Base-by-base conservation (phyloP, 1,140 invertebrate genomes). In the Drosophila ercepeae region DNA sequence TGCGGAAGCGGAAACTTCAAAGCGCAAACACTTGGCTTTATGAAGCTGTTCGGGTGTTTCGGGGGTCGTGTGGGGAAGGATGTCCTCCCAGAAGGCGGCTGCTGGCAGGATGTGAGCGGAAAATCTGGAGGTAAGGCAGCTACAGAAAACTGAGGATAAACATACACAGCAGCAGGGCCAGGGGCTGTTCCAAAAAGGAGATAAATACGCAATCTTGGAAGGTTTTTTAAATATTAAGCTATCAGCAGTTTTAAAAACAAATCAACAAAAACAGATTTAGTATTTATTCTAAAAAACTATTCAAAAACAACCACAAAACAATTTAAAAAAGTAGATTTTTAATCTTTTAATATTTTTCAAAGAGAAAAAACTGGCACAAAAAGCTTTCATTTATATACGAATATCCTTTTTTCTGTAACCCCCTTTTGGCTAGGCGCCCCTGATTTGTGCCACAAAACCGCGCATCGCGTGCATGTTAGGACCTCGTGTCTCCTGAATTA, bases 1-100 rank as follows among this genome's bases (percentile, higher is more conserved):
- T 65, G 77, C 77, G 81, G 82, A 86, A 88, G 68, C 81, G 82
- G 77, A 86, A 86, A 86, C 81, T 88, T 86, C 81, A 86, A 86
- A 86, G 81, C 76, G 57, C 64, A 73, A 79, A 73, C 81, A 88
- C 82, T 79, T 81, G 60, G 63, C 77, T 81, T 86, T 79, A 60
- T 76, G 68, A 75, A 73, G 78, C 57, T 64, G 75, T 73, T 61
- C 58, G 58, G 65, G 64, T 55, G 49, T 36, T 29, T 42, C 36
- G 5, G 45, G 59, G n/a, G n/a, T n/a, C n/a, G n/a, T n/a, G n/a
- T n/a, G n/a, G 45, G 44, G 7, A 16, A 39, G 34, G 54, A 18
- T 18, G 16, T 32, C 29, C 29, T 32, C 29, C 29, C 29, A 49
- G 6, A 11, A n/a, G 6, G 19, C 36, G 55, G 25, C 36, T 45